phyloP scores from a whole-genome alignment of 2,888 invertebrate species.

The Diarsia rubi region DNA sequence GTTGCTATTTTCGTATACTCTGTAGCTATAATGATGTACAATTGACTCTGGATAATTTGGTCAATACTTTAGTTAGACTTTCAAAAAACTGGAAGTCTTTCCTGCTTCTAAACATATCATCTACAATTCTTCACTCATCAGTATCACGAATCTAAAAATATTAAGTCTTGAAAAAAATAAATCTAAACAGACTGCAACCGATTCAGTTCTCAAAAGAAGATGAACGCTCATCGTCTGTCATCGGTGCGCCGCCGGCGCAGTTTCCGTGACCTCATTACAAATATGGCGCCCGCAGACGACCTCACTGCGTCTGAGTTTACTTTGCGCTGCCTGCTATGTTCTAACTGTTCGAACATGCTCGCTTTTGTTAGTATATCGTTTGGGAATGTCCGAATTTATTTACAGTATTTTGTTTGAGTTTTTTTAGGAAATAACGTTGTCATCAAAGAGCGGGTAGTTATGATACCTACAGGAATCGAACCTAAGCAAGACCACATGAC shows the following conservation, averaged over 20 bases:
- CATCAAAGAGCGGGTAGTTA: neutral
- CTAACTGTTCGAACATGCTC: constrained; percentile 43
- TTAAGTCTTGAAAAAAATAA: constrained; percentile 2
- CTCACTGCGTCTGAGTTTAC: constrained; percentile 74
- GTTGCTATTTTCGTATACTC: neutral
- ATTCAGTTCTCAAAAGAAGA: constrained; percentile 61
- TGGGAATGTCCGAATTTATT: constrained; percentile 7
- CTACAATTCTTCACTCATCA: neutral
- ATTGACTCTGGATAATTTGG: neutral
- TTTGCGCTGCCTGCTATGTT: constrained; percentile 69
- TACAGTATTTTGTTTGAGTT: neutral
- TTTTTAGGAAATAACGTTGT: neutral
- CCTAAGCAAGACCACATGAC: no score
- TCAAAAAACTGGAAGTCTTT: neutral
- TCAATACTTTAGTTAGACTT: neutral
- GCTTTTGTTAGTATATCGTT: constrained; percentile 47
- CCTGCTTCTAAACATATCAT: neutral
- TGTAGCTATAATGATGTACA: neutral
- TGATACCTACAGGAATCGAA: neutral
- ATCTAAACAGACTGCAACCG: constrained; percentile 31
- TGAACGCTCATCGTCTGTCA: constrained; percentile 57
- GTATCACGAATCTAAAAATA: neutral
- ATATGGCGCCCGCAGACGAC: constrained; percentile 81
- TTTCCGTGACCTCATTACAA: constrained; percentile 84
- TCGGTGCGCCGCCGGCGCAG: constrained; percentile 78